A percentile compares a stretch with the other conserved stretches of the same genome.
These are phyloP conservation scores for Palaemon carinicauda DNA, from an alignment of 1,140 invertebrate genomes.

Conservation along the genomic window DNA sequence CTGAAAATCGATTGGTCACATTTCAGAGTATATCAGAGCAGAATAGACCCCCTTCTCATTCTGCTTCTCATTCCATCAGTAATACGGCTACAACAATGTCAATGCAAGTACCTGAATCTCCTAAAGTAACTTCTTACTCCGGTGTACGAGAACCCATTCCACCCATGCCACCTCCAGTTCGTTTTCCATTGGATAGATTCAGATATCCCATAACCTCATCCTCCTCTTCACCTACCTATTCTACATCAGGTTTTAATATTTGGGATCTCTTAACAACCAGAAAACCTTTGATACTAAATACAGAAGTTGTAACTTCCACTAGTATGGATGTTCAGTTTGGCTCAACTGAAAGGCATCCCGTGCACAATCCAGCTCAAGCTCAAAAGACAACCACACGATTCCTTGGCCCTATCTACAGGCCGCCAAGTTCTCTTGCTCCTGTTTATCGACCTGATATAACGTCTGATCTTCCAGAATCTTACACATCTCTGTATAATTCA, in stretches of 20 bases:
- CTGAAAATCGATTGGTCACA: slow-evolving; percentile 35
- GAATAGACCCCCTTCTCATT: neutral
- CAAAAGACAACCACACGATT: neutral
- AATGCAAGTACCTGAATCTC: neutral
- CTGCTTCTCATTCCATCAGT: neutral
- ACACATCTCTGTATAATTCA: slow-evolving; percentile 26
- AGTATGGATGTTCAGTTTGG: slow-evolving; percentile 53
- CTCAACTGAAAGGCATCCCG: neutral
- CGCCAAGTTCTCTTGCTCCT: neutral
- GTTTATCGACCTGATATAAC: neutral
- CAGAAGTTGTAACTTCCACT: slow-evolving; percentile 58
- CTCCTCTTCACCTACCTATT: neutral
- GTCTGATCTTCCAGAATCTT: slow-evolving; percentile 1
- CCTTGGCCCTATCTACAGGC: slow-evolving; percentile 7
- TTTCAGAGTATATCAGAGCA: slow-evolving; percentile 43
- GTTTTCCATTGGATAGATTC: slow-evolving; percentile 48
- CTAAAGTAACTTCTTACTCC: slow-evolving; percentile 34
- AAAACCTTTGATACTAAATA: slow-evolving; percentile 58
- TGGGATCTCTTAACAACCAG: slow-evolving; percentile 53
- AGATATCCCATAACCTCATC: slow-evolving; percentile 1
- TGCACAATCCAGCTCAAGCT: neutral
- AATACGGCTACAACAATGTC: slow-evolving; percentile 7
- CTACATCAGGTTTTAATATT: slow-evolving; percentile 30
- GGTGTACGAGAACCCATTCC: slow-evolving; percentile 25
- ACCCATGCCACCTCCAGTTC: slow-evolving; percentile 18